Base-by-base conservation (phyloP, 2,113 vertebrate species). In the Pionites leucogaster region DNA sequence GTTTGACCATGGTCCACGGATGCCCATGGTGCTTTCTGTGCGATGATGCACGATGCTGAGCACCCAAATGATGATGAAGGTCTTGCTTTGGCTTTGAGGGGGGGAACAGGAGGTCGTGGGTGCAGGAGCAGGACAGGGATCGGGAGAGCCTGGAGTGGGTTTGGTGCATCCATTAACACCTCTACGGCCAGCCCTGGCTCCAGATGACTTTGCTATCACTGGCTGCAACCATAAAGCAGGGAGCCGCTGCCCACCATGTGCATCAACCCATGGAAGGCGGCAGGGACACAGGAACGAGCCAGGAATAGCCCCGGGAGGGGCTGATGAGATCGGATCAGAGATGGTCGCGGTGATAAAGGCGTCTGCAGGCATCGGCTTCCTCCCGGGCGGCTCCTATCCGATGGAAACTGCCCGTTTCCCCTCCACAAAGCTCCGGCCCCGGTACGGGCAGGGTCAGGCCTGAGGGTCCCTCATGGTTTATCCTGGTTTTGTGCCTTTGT, bases 401-500 rank as follows among this genome's bases (percentile, higher is more conserved):
- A 90, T 96, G 95, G 92, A 49, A 92, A 67, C 94, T n/a, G 75
- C 95, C 60, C 89, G 2, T 35, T 94, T 96, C 97, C 95, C 92
- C 83, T 13, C 57, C 4, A 11, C 86, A 46, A 5, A 71, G 49
- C 75, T 42, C 46, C 12, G 10, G 16, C 39, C 69, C 70, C 13
- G 4, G 46, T 46, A 2, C 9, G 31, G 90, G 37, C 94, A 83
- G 24, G 78, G 88, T 57, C 91, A 31, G 5, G 0, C 5, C 0
- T 6, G 79, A 67, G 86, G 88, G 41, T 35, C 55, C 33, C 5
- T 69, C 16, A 0, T 86, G 92, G 69, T 96, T 90, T 68, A 88
- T 95, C 85, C 92, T 83, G 82, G 88, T 62, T 95, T 96, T 97
- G 94, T 93, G 72, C 24, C 83, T 39, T 88, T 92, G 95, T 95